Evolutionary conservation across 2,113 vertebrate species (phyloP), one percentile per base, ranked within the genome.

Genomic region (Shinisaurus crocodilurus): DNA sequence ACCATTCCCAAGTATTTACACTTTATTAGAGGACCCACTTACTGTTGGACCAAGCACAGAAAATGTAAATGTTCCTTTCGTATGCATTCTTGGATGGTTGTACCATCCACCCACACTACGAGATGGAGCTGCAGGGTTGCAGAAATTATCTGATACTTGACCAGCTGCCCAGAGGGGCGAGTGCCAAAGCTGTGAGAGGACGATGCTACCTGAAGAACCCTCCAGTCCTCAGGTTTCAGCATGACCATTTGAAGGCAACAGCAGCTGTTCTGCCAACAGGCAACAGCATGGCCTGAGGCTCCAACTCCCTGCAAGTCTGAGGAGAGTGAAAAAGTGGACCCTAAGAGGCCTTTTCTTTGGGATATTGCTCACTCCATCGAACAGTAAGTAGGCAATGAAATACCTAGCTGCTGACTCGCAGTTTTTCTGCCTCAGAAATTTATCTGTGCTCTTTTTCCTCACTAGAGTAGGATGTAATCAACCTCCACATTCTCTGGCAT

Each of bases 181-280:
- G 82, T 85, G 89, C 89, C 89, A 86, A 85, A 80, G 82, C 83
- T 23, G n/a, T 79, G 89, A 90, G 82, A 15, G 43, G 91, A 84
- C 50, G 89, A 86, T 90, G 83, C 89, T 90, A 90, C 89, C 89
- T 90, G 89, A 90, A 90, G 89, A 90, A 90, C 74, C 89, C 83
- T 80, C 32, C 60, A 57, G 75, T 85, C 89, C 89, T 90, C 89
- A 90, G 83, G 89, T 90, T 90, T 90, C 89, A 90, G 54, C 83
- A 40, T 85, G 89, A 80, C 82, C 89, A 85, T 90, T 85, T 90
- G 89, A 90, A 85, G 82, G 89, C 82, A 89, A 60, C 88, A 79
- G 89, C 89, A 90, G 89, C 89, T 90, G 89, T 90, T 90, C 82
- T 90, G 82, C 89, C 89, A 85, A 79, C 74, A 85, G 45, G 89